A percentile compares a stretch with the other conserved stretches of the same genome.
Evolutionary conservation across 1,140 invertebrate species (phyloP).

Genomic region (Trichoplusia ni): DNA sequence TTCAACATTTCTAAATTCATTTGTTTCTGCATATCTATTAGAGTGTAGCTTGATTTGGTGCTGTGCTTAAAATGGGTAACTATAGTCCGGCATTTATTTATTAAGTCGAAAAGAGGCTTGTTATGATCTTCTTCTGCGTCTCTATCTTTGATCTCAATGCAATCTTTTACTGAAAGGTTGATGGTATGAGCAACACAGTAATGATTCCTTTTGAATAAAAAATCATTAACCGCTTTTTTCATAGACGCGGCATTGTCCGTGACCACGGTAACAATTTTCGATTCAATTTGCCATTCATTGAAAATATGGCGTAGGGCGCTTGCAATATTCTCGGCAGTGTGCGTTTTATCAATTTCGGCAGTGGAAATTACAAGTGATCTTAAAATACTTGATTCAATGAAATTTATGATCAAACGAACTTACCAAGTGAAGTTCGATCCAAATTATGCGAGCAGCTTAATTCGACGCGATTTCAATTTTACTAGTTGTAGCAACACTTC

Average conservation of each 20-base stretch:
- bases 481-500: no score
- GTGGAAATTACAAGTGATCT: slow-evolving; percentile 38
- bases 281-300: not conserved
- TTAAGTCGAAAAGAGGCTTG: not conserved
- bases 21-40: slow-evolving; percentile 35
- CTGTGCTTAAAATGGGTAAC: slow-evolving; percentile 38
- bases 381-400: slow-evolving; percentile 37
- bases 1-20: slow-evolving; percentile 39
- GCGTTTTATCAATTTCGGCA: slow-evolving; percentile 33
- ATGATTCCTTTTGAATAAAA: not conserved
- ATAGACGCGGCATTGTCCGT: not conserved
- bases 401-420: no score
- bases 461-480: no score
- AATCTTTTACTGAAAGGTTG: not conserved
- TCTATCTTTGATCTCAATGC: not conserved
- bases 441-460: no score
- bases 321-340: slow-evolving; percentile 37
- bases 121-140: not conserved
- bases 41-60: slow-evolving; percentile 22
- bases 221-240: not conserved
- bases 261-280: not conserved
- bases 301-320: not conserved
- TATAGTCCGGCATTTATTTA: slow-evolving; percentile 29
- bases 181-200: not conserved
- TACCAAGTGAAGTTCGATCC: no score